Conservation (phyloP, 1,140 invertebrate species). For the Zaprionus gabonicus region DNA sequence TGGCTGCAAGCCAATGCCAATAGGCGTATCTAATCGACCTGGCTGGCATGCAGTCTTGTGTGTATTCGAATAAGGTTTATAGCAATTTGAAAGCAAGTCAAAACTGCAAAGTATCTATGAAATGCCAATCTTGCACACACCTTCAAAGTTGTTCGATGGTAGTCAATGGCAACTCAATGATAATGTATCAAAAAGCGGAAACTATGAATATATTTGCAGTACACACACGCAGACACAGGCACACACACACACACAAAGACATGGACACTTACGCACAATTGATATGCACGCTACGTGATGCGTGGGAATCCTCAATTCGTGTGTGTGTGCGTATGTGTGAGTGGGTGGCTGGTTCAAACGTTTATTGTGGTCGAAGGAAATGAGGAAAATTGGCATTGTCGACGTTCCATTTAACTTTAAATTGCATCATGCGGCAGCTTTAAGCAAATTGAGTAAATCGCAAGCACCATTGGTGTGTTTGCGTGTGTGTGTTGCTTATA, state of each 20-base stretch:
- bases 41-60: not conserved
- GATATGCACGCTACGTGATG: constrained; percentile 59
- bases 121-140: not conserved
- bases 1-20: not conserved
- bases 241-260: constrained; percentile 12
- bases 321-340: constrained; percentile 8
- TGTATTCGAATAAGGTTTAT: not conserved
- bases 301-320: constrained; percentile 32
- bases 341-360: constrained; percentile 10
- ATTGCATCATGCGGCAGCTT: not conserved
- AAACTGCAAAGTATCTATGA: constrained; percentile 12
- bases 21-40: constrained; percentile 2
- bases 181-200: constrained; percentile 73
- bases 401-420: not conserved
- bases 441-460: constrained; percentile 1
- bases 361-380: constrained; percentile 36
- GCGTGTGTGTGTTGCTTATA: not conserved
- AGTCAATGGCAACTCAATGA: constrained; percentile 49
- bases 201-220: constrained; percentile 71
- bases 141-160: not conserved
- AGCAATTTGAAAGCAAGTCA: not conserved
- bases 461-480: not conserved
- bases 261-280: constrained; percentile 36
- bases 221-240: constrained; percentile 20
- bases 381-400: constrained; percentile 2